phyloP scores from a whole-genome alignment of 2,888 invertebrate species.

The Halictus ligatus region DNA sequence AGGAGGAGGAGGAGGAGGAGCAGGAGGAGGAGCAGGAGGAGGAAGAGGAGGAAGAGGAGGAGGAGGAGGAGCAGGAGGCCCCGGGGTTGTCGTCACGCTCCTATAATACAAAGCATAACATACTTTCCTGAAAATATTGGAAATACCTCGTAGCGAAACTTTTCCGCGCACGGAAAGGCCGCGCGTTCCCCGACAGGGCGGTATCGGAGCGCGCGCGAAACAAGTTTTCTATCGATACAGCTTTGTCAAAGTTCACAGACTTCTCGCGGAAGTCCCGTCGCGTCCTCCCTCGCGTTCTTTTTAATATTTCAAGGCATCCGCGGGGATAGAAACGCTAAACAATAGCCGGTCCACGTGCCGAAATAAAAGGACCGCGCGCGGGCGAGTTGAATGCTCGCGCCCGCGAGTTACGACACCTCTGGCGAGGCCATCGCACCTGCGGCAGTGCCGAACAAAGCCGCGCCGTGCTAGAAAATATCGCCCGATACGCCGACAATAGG shows the following conservation, averaged over 20 bases:
- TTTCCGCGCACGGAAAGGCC: constrained; percentile 28
- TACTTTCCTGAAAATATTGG: constrained; percentile 36
- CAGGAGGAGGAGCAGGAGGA: neutral
- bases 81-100: constrained; percentile 23
- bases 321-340: neutral
- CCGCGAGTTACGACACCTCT: neutral
- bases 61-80: neutral
- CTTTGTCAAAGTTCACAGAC: neutral
- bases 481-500: neutral
- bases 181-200: constrained; percentile 18
- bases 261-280: neutral
- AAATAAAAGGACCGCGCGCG: neutral
- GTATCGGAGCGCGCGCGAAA: constrained; percentile 18
- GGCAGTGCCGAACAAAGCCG: constrained; percentile 1
- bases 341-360: neutral
- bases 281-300: neutral
- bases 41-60: neutral
- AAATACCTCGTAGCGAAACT: constrained; percentile 39
- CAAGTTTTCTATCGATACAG: constrained; percentile 19
- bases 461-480: constrained; percentile 23
- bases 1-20: neutral
- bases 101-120: constrained; percentile 24
- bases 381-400: neutral
- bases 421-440: neutral
- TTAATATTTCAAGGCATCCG: neutral